Percentiles rank a stretch among this genome's conserved stretches.
These are phyloP conservation scores for Reinhardtius hippoglossoides DNA, from an alignment of 2,113 vertebrate species.

Conservation along the genomic window DNA sequence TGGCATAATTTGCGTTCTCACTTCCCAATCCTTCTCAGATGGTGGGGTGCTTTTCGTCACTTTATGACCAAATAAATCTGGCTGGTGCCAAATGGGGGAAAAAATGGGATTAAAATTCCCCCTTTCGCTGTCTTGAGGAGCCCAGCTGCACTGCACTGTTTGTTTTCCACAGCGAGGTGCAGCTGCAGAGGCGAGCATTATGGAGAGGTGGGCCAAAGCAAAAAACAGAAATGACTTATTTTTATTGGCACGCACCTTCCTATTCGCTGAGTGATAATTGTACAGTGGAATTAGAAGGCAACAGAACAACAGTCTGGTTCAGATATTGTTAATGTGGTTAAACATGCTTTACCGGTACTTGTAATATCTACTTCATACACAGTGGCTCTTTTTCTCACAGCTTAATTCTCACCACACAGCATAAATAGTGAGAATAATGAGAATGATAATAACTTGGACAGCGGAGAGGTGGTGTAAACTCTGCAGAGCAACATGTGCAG, in stretches of 20 bases:
- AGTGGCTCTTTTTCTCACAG: conserved; percentile 40
- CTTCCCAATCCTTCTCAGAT: conserved; percentile 71
- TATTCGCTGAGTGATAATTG: conserved; percentile 76
- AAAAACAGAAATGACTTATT: conserved; percentile 76
- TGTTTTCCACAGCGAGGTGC: conserved; percentile 79
- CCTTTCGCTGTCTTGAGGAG: conserved; percentile 81
- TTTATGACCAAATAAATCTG: conserved; percentile 85
- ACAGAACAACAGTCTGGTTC: conserved; percentile 55
- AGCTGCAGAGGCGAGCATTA: conserved; percentile 78
- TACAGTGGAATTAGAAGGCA: conserved; percentile 58
- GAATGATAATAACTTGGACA: conserved; percentile 10
- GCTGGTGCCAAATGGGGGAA: conserved; percentile 76
- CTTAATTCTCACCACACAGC: conserved; percentile 16
- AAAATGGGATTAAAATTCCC: conserved; percentile 86
- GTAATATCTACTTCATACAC: neutral
- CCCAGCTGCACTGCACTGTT: conserved; percentile 84
- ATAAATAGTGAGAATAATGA: conserved; percentile 36
- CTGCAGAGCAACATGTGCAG: conserved; percentile 5
- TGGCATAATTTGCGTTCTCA: conserved; percentile 73
- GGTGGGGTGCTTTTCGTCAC: conserved; percentile 75
- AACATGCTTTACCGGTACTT: conserved; percentile 18
- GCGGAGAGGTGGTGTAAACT: conserved; percentile 18
- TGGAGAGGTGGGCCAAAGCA: conserved; percentile 73
- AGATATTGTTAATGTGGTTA: conserved; percentile 50
- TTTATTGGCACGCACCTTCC: conserved; percentile 69